These are phyloP conservation scores for Rhopalosiphum nymphaeae DNA, from an alignment of 2,888 invertebrate species.

Conservation along the genomic window DNA sequence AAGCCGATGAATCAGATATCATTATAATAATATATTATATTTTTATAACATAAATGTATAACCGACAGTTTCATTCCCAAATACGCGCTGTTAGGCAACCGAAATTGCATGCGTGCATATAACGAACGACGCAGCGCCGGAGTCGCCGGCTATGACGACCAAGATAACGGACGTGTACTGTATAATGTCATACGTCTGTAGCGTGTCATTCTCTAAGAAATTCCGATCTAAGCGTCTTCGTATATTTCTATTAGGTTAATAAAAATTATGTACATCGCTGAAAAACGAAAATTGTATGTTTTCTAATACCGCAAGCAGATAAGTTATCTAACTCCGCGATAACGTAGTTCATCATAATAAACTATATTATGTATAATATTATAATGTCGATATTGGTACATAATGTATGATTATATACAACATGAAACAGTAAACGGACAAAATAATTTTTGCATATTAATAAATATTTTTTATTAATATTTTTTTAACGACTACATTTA, in stretches of 20 bases:
- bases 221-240: not conserved
- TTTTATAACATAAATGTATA: not conserved
- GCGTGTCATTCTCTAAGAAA: not conserved
- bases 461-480: not conserved
- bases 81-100: not conserved
- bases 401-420: not conserved
- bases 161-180: too few relatives aligned
- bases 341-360: not conserved
- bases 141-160: not conserved
- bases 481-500: not conserved
- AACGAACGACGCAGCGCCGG: not conserved
- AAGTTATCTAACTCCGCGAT: not conserved
- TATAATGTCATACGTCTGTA: too few relatives aligned
- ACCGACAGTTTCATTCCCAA: not conserved
- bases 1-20: not conserved
- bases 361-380: not conserved
- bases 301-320: not conserved
- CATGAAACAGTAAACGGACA: not conserved
- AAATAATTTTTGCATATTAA: too few relatives aligned
- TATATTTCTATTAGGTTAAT: not conserved
- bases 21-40: not conserved
- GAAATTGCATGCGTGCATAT: not conserved
- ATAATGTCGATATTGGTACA: not conserved
- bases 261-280: not conserved
- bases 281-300: not conserved